Evolutionary conservation across 2,797 vertebrate species (phyloP), one percentile per base, ranked within the genome.

Genomic region (Enteromius viviparus): DNA sequence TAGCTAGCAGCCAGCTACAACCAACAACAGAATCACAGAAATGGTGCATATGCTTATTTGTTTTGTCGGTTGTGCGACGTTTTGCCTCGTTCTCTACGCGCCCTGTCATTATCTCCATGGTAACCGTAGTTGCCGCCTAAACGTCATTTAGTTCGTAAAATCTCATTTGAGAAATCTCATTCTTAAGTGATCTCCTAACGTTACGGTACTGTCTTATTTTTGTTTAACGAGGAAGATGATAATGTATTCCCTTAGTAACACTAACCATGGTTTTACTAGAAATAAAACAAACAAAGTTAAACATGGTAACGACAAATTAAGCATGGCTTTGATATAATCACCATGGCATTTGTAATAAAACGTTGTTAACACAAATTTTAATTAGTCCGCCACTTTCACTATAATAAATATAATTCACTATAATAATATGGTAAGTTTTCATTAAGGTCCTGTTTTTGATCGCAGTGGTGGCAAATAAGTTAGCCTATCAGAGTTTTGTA

Each of bases 21-120:
- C 8, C 26, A 60, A 45, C 1, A 7, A 21, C 8, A 42, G 40
- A 42, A 42, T 9, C 8, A 42, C 40, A 42, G 3, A 10, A n/a
- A 62, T 3, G 7, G 19, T 17, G 62, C 10, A 69, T 21, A 14
- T 17, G 37, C 23, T 34, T 9, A 12, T 1, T 37, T 19, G 17
- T 58, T 53, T 47, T 42, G 10, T 32, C 15, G 0, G 19, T n/a
- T n/a, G 9, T 12, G 19, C 6, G 26, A 23, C 70, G 70, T 23
- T 51, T 51, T 34, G 5, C 10, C 3, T 55, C 1, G 21, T 14
- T 62, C 3, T 23, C 6, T 17, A 6, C 79, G 26, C 21, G 10
- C 68, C 11, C 19, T 71, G n/a, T 80, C 34, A 29, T 55, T 19
- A 42, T 40, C 49, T 12, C 49, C 65, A 70, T 80, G 65, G 49